Evolutionary conservation across 2,888 invertebrate genomes (phyloP), one percentile per base, ranked within the genome.

Genomic region (Diarsia rubi): DNA sequence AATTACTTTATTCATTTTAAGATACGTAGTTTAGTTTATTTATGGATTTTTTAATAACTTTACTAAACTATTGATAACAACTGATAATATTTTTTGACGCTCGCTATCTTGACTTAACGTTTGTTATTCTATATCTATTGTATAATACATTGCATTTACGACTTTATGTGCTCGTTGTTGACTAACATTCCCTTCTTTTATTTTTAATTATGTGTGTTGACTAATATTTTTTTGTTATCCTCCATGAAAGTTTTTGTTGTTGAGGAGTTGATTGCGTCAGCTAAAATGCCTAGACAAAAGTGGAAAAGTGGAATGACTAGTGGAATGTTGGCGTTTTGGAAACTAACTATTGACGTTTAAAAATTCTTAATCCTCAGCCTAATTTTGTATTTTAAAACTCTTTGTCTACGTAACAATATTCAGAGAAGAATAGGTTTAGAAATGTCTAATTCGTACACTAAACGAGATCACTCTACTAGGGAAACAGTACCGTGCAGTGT

Each of bases 121-220:
- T 82, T 79, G 47, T 76, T 59, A 78, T 60, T 80, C 67, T 77
- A 79, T 87, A 57, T 80, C 67, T 77, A 79, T 87, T 84, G 81
- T 87, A 89, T 87, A 91, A 91, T 91, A 91, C 93, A 93, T 93
- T 93, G 93, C 93, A 93, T 93, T 93, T 91, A 88, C 90, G 79
- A 78, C 80, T 82, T 78, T 70, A 75, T 78, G 42, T 80, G 76
- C 75, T 81, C 9, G 37, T 81, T 79, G 75, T 79, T 86, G 75
- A 88, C 82, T 88, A 88, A 88, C 78, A 84, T 74, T 74, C 80
- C 24, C 75, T 72, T 69, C 1, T 44, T 24, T 24, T 57, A 27
- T 37, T 67, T 54, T 66, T 71, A 19, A 45, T 75, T 37, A n/a
- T 76, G 68, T 83, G 71, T 71, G 78, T 81, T 44, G n/a, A 81